phyloP scores from a whole-genome alignment of 2,797 vertebrate genomes.

The Tauraco hartlaubi region DNA sequence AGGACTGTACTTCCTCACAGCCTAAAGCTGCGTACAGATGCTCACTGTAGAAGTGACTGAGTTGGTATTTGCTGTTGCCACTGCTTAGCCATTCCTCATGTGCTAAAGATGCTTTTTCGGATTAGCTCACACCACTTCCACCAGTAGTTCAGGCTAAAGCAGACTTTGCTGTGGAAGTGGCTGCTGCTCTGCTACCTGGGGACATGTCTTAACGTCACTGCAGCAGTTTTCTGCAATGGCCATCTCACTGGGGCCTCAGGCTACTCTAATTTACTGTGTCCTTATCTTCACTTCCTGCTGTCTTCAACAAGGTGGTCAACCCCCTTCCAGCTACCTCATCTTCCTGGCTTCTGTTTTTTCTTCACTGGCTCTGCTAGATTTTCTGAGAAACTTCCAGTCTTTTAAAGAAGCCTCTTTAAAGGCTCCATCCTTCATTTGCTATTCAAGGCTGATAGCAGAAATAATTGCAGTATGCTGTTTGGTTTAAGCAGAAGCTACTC shows the following conservation, averaged over 20 bases:
- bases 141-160: neutral
- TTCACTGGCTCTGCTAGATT: neutral
- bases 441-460: neutral
- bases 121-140: neutral
- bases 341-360: neutral
- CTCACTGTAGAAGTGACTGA: neutral
- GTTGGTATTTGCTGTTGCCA: neutral
- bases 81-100: neutral
- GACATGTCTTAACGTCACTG: neutral
- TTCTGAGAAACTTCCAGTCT: neutral
- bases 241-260: neutral
- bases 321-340: neutral
- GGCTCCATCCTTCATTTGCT: neutral
- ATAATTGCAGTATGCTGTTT: neutral
- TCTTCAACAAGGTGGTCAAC: neutral
- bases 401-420: neutral
- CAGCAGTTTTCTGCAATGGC: neutral
- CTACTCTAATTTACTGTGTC: neutral
- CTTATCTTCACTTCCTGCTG: neutral
- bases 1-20: neutral
- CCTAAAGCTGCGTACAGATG: accelerated
- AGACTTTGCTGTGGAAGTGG: neutral
- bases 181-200: neutral
- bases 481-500: neutral
- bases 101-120: neutral